Conservation (phyloP, 2,797 vertebrate genomes). For the Cyprinodon diabolis region DNA sequence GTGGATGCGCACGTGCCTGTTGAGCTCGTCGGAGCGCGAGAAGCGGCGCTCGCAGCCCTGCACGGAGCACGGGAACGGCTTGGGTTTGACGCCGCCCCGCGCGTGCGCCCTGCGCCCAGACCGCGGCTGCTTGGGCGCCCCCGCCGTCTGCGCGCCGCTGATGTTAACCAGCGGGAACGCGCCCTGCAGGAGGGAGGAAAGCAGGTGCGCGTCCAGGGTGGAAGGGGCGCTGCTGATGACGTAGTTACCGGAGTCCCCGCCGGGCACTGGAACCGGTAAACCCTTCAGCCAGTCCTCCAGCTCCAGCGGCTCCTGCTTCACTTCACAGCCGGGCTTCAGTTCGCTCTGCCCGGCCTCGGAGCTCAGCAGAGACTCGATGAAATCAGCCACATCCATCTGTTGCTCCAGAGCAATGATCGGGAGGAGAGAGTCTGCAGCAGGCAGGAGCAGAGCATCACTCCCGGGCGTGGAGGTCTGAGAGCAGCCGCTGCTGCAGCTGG, state of each 20-base stretch:
- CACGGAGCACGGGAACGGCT: conserved; percentile 85
- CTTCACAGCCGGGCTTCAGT: conserved; percentile 53
- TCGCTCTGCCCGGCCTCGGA: conserved; percentile 57
- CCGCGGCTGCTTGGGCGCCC: conserved; percentile 44
- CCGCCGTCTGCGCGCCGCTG: conserved; percentile 39
- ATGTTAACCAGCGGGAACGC: conserved; percentile 66
- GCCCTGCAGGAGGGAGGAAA: conserved; percentile 71
- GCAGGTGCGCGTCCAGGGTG: conserved; percentile 74
- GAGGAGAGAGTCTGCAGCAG: conserved; percentile 42
- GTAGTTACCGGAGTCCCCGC: conserved; percentile 55
- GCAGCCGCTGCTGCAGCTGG: conserved; percentile 77
- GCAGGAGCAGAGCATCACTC: conserved; percentile 54
- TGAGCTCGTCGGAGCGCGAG: conserved; percentile 93
- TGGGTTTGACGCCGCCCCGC: conserved; percentile 69
- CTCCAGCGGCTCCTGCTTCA: conserved; percentile 78
- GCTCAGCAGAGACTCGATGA: conserved; percentile 74
- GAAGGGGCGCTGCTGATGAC: conserved; percentile 57
- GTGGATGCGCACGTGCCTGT: conserved; percentile 93
- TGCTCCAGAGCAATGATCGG: conserved; percentile 59
- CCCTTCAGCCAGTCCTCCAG: conserved; percentile 69
- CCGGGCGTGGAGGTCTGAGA: conserved; percentile 64
- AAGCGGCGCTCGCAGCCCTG: conserved; percentile 91
- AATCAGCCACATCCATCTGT: conserved; percentile 72
- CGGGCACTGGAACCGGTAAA: conserved; percentile 29
- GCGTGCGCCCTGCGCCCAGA: conserved; percentile 35